Evolutionary conservation across 2,888 invertebrate species (phyloP), one percentile per base, ranked within the genome.

Genomic region (Dione juno): DNA sequence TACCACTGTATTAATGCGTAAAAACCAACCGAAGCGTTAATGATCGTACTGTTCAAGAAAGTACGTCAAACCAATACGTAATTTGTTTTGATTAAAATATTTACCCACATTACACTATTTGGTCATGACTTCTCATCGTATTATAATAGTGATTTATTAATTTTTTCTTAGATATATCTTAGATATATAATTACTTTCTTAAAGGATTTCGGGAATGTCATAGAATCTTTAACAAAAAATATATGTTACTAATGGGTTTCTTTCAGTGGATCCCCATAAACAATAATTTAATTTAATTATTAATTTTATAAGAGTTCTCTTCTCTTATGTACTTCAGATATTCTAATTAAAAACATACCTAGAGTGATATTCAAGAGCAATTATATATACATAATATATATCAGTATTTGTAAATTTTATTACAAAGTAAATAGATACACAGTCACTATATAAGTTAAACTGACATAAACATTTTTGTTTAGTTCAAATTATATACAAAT

Each of bases 321-420:
- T 37, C 54, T n/a, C 37, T 28, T 28, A 28, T 28, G 35, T 35
- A n/a, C 28, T 54, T n/a, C n/a, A n/a, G 19, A 50, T 21, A 16
- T 40, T 16, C 11, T 28, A 11, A 40, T 61, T 43, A 48, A 66
- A 73, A 67, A 69, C 69, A 75, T 79, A 75, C n/a, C 54, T 80
- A 79, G 77, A 79, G 86, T 86, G 85, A 87, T 88, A 87, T 81
- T 81, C 69, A 79, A 82, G 80, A 88, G 88, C 88, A 88, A n/a
- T n/a, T n/a, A n/a, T n/a, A n/a, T n/a, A n/a, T n/a, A n/a, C n/a
- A n/a, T n/a, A n/a, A n/a, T n/a, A 88, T 88, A 88, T 81, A 77
- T 80, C 86, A 86, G 84, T 88, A 88, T 88, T 88, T 81, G 81
- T 79, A 75, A 73, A 73, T 78, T 76, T 75, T 70, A 67, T 67